Conservation (phyloP, 2,888 invertebrate species). For the Pseudoips prasinana region DNA sequence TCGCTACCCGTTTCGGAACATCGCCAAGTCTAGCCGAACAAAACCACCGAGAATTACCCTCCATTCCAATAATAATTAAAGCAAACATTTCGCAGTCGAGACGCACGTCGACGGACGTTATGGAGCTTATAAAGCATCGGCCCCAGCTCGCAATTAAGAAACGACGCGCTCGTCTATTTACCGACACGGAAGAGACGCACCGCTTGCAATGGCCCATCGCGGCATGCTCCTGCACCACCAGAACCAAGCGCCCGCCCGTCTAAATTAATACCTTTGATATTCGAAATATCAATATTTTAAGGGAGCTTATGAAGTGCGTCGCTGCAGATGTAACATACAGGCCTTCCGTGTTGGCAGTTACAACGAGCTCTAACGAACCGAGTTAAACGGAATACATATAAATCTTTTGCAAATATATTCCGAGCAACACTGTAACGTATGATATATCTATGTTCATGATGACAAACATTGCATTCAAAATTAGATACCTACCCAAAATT, state of each 20-base stretch:
- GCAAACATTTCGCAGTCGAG: conserved; percentile 79
- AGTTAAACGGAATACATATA: conserved; percentile 44
- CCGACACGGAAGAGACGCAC: conserved; percentile 77
- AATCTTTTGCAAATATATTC: conserved; percentile 32
- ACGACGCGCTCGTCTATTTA: conserved; percentile 76
- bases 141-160: conserved; percentile 78
- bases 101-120: conserved; percentile 74
- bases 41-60: conserved; percentile 81
- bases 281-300: conserved; percentile 78
- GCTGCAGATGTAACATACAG: conserved; percentile 54
- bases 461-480: no score
- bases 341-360: conserved; percentile 72
- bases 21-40: conserved; percentile 82
- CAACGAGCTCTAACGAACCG: conserved; percentile 59
- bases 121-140: conserved; percentile 81
- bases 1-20: conserved; percentile 81
- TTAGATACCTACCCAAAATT: no score
- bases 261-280: conserved; percentile 80
- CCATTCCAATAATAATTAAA: conserved; percentile 83
- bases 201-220: conserved; percentile 74
- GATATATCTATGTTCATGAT: conserved; percentile 4
- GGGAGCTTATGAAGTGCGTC: conserved; percentile 70
- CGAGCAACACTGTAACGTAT: conserved; percentile 19
- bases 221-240: conserved; percentile 51
- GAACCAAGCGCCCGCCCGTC: conserved; percentile 62